Percentiles rank a stretch among this genome's conserved stretches.
phyloP scores from a whole-genome alignment of 2,113 vertebrate species.

The Tachysurus vachellii region DNA sequence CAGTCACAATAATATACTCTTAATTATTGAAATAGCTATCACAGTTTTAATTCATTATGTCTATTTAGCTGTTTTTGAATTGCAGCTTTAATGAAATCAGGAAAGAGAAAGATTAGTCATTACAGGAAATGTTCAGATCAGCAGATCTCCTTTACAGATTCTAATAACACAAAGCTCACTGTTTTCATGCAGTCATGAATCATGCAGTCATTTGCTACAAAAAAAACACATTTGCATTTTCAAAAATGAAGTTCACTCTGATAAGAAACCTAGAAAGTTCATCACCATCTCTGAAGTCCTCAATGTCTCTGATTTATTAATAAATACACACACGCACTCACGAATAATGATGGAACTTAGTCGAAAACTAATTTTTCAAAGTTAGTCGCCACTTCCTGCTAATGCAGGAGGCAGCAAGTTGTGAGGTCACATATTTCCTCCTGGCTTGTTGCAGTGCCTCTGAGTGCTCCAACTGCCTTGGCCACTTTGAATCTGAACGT shows the following conservation, averaged over 20 bases:
- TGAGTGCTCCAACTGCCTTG: slow-evolving; percentile 84
- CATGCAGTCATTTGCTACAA: no score
- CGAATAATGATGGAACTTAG: background rate
- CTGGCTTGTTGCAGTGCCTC: slow-evolving; percentile 85
- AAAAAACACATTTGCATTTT: slow-evolving; percentile 20
- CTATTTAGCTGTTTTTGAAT: background rate
- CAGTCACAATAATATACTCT: background rate
- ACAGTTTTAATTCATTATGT: background rate
- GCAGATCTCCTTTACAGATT: background rate
- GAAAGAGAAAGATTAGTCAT: background rate
- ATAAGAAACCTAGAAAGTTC: slow-evolving; percentile 84
- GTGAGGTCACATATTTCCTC: slow-evolving; percentile 82
- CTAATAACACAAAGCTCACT: background rate
- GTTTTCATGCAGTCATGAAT: slow-evolving; percentile 26
- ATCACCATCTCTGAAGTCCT: slow-evolving; percentile 84
- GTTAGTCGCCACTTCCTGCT: slow-evolving; percentile 35
- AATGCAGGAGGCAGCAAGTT: slow-evolving; percentile 44
- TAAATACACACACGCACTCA: background rate
- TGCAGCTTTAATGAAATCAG: background rate
- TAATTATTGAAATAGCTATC: background rate
- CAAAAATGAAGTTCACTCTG: slow-evolving; percentile 57
- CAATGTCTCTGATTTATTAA: background rate
- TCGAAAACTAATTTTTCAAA: background rate
- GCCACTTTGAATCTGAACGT: slow-evolving; percentile 70
- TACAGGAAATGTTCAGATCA: background rate